Conservation (phyloP, 2,113 vertebrate species). For the Tetrao urogallus region DNA sequence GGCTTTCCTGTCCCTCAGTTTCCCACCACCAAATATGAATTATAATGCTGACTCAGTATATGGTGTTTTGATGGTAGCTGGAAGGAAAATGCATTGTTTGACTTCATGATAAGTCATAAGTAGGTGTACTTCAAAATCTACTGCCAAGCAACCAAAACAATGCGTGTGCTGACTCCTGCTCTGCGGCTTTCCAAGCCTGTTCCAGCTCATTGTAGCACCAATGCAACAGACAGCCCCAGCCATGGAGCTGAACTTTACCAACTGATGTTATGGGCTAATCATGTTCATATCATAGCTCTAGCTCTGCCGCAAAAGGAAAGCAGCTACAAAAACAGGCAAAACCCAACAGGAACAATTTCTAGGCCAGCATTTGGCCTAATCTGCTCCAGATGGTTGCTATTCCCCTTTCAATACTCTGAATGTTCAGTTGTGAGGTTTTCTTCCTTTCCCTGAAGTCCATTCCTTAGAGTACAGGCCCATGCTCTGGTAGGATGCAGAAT, state of each 20-base stretch:
- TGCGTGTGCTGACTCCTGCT: not conserved
- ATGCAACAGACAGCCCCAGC: not conserved
- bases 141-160: not conserved
- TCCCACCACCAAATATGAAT: not conserved
- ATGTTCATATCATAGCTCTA: not conserved
- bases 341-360: not conserved
- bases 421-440: not conserved
- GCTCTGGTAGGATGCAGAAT: not conserved
- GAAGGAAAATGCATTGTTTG: not conserved
- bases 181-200: not conserved
- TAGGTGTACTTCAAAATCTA: not conserved
- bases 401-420: not conserved
- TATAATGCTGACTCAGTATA: not conserved
- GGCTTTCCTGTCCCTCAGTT: not conserved
- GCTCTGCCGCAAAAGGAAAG: not conserved
- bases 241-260: not conserved
- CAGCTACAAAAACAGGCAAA: not conserved
- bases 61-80: not conserved
- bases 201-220: not conserved
- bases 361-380: not conserved
- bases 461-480: not conserved
- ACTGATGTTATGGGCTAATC: not conserved
- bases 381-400: not conserved
- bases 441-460: not conserved
- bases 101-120: fast-evolving